Evolutionary conservation across 92 coral and sea anemone genomes (phyloP).

Genomic region (Zoanthus gigantus): DNA sequence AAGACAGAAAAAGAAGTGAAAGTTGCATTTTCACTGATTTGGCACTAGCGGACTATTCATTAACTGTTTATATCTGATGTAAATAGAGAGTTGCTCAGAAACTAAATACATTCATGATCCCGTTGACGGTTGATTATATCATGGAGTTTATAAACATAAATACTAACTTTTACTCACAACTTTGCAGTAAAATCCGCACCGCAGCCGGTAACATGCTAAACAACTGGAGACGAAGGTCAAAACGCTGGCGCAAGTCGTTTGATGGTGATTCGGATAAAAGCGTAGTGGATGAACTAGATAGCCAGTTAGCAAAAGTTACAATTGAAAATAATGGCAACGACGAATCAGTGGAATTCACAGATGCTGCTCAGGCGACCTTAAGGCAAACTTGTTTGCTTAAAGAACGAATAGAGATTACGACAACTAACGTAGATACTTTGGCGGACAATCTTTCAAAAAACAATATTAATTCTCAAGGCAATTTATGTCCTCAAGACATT

Average conservation of each 20-base stretch:
- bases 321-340: not conserved
- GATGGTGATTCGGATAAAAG: slow-evolving; percentile 51
- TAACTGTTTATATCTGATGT: not conserved
- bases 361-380: not conserved
- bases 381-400: not conserved
- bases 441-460: not conserved
- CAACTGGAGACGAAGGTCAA: slow-evolving; percentile 81
- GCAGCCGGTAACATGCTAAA: slow-evolving; percentile 77
- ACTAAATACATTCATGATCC: not conserved
- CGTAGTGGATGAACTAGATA: slow-evolving; percentile 29
- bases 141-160: not conserved
- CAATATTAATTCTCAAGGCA: not conserved
- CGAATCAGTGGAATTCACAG: not conserved
- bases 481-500: not conserved
- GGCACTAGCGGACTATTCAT: no score
- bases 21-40: no score
- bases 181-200: slow-evolving; percentile 64
- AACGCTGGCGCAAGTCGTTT: slow-evolving; percentile 85
- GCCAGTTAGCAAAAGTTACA: slow-evolving; percentile 35
- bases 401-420: not conserved
- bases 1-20: no score
- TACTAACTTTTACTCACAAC: not conserved
- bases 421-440: not conserved
- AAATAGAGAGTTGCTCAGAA: not conserved
- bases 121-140: no score